Evolutionary conservation across 2,113 vertebrate species (phyloP).

Genomic region (Rhabdornis inornatus): DNA sequence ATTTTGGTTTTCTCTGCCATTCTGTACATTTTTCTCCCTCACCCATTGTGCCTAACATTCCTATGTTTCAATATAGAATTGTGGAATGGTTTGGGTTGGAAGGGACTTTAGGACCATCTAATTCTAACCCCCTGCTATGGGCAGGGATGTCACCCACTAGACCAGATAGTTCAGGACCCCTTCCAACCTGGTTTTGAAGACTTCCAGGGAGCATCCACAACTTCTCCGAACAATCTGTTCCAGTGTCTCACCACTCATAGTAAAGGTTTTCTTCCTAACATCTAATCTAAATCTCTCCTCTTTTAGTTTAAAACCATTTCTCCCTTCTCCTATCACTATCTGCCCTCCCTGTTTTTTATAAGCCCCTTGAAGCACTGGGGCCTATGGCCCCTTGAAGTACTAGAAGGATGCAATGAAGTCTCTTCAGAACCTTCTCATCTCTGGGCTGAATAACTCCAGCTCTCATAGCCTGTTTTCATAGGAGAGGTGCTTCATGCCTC

Average conservation of each 20-base stretch:
- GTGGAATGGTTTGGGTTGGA: neutral
- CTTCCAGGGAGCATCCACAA: neutral
- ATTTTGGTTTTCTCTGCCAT: neutral
- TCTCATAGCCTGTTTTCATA: neutral
- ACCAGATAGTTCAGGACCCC: neutral
- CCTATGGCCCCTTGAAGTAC: neutral
- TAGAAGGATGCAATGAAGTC: neutral
- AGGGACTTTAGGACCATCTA: neutral
- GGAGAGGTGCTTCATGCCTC: neutral
- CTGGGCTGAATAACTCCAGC: rapidly evolving
- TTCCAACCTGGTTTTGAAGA: neutral
- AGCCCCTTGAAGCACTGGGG: neutral
- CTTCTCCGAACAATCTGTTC: neutral
- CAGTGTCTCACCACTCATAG: neutral
- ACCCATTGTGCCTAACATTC: neutral
- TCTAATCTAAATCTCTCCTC: neutral
- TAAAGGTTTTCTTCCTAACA: neutral
- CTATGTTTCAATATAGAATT: neutral
- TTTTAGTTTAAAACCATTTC: neutral
- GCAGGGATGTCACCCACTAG: neutral
- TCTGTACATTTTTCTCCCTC: neutral
- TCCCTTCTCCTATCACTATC: neutral
- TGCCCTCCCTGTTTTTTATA: neutral
- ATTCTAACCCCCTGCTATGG: neutral
- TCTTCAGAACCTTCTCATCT: neutral